These are phyloP conservation scores for Ditylenchus dipsaci DNA, from an alignment of 1,140 invertebrate species.

Conservation along the genomic window DNA sequence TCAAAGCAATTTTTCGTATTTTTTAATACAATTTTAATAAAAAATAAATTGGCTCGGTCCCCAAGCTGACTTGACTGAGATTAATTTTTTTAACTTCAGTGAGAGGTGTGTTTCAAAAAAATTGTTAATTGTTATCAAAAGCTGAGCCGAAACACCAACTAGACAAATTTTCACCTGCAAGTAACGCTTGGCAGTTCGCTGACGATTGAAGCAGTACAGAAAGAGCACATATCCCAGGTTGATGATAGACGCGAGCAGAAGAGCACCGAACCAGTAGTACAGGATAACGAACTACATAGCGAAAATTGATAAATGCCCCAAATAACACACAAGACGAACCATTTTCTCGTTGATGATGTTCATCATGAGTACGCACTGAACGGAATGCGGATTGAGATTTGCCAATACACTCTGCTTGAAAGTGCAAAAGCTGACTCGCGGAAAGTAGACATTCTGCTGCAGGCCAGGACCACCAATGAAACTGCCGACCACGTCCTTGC, in stretches of 20 bases:
- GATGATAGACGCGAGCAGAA: not conserved
- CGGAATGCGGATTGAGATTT: not conserved
- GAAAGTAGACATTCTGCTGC: not conserved
- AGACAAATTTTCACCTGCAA: not conserved
- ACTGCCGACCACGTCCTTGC: not conserved
- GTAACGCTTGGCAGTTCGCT: not conserved
- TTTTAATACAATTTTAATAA: too few relatives aligned
- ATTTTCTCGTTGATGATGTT: constrained; percentile 8
- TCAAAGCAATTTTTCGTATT: too few relatives aligned
- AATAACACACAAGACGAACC: too few relatives aligned
- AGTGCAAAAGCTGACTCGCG: constrained; percentile 3
- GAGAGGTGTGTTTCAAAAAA: too few relatives aligned
- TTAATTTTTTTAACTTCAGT: too few relatives aligned
- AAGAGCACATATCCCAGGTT: not conserved
- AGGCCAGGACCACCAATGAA: not conserved
- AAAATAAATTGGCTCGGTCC: too few relatives aligned
- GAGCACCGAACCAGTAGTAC: constrained; percentile 5
- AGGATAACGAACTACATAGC: not conserved
- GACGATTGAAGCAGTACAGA: not conserved
- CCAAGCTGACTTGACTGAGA: too few relatives aligned
- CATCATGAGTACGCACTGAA: constrained; percentile 8
- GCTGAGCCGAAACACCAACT: too few relatives aligned
- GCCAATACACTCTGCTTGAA: not conserved
- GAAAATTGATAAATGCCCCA: too few relatives aligned
- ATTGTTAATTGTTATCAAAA: too few relatives aligned